phyloP scores from a whole-genome alignment of 2,797 vertebrate genomes.

The Limnodromus scolopaceus region DNA sequence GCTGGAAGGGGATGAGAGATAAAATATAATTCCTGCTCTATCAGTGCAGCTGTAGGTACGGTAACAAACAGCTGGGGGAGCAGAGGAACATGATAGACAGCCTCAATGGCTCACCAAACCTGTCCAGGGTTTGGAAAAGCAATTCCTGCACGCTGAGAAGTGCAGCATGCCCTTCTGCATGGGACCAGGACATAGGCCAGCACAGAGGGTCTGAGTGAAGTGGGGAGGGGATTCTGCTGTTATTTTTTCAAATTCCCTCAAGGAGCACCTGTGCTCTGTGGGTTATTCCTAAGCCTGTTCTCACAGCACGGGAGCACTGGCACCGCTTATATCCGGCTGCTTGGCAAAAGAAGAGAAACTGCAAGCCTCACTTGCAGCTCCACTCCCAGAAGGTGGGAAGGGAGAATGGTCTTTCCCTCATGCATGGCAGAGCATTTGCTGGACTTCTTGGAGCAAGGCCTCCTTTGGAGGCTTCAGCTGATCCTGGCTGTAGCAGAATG shows the following conservation, averaged over 20 bases:
- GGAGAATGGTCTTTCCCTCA: neutral
- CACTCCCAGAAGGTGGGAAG: neutral
- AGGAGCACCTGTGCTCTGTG: neutral
- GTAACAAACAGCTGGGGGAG: neutral
- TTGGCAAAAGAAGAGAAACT: neutral
- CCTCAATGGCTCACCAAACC: neutral
- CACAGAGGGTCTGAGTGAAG: neutral
- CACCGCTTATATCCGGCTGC: neutral
- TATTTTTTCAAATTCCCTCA: neutral
- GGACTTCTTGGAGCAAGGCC: neutral
- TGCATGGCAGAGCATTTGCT: neutral
- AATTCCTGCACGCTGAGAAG: neutral
- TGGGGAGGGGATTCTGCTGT: neutral
- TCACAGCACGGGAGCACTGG: neutral
- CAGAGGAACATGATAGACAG: neutral
- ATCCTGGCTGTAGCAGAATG: neutral
- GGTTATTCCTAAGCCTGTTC: neutral
- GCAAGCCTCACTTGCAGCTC: neutral
- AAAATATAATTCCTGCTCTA: neutral
- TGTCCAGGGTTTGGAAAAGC: neutral
- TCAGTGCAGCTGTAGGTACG: neutral
- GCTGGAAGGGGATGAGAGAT: neutral
- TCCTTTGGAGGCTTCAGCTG: neutral
- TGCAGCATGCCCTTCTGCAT: neutral
- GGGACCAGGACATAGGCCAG: neutral